Conservation (phyloP, 2,888 invertebrate species). For the Cephonodes hylas region DNA sequence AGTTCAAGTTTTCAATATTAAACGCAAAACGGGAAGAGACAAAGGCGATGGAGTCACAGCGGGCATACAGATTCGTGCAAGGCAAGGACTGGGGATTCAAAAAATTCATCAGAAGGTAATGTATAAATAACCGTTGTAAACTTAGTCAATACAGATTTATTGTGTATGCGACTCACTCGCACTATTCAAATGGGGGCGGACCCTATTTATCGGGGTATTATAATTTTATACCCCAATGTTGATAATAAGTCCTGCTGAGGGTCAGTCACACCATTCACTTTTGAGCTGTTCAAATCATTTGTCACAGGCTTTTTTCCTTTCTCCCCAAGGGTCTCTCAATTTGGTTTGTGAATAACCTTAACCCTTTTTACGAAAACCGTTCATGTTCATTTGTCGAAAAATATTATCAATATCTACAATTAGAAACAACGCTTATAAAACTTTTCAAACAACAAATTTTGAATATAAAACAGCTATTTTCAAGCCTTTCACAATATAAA, state of each 20-base stretch:
- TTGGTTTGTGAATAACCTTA: neutral
- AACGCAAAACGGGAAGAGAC: constrained; percentile 99
- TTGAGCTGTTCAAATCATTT: constrained; percentile 19
- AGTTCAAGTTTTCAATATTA: constrained; percentile 99
- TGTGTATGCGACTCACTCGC: neutral
- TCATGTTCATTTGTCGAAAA: neutral
- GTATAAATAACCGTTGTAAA: constrained; percentile 23
- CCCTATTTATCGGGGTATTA: constrained; percentile 36
- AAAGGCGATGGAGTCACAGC: constrained; percentile 98
- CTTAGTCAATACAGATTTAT: neutral
- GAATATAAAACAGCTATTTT: neutral
- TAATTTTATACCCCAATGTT: constrained; percentile 40
- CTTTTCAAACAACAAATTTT: neutral
- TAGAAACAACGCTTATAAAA: neutral
- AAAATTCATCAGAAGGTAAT: constrained; percentile 94
- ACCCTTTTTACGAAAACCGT: neutral
- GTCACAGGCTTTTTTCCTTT: neutral
- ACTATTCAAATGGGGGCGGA: constrained; percentile 25
- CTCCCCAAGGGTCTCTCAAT: neutral
- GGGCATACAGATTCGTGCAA: constrained; percentile 99
- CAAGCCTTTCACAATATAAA: neutral
- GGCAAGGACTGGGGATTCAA: constrained; percentile 99
- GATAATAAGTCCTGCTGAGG: constrained; percentile 34
- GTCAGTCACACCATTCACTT: constrained; percentile 35
- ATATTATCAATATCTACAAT: neutral